Conservation (phyloP, 2,113 vertebrate species). For the Pantherophis guttatus region DNA sequence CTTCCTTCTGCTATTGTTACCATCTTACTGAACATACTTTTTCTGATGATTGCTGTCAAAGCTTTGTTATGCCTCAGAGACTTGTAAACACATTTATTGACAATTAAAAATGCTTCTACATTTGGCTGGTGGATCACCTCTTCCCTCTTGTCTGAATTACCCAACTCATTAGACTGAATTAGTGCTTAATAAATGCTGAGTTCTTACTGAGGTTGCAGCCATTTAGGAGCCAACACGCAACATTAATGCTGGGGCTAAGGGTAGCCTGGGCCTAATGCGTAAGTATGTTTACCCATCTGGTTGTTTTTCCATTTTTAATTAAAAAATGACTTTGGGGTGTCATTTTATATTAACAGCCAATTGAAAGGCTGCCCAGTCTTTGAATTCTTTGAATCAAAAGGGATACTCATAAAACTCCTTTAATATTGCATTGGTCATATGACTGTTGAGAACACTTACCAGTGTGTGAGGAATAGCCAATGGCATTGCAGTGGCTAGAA, state of each 20-base stretch:
- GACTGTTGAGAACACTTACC: accelerated
- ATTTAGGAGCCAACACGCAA: conserved; percentile 41
- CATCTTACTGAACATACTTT: neutral
- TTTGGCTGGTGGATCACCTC: conserved; percentile 11
- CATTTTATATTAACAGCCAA: conserved; percentile 54
- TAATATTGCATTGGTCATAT: conserved; percentile 6
- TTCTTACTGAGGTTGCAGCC: conserved; percentile 29
- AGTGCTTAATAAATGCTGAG: conserved; percentile 25
- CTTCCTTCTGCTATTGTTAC: neutral
- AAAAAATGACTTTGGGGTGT: conserved; percentile 58
- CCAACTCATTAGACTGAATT: conserved; percentile 51
- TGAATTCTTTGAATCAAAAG: neutral
- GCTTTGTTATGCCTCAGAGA: neutral
- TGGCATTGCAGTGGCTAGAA: neutral
- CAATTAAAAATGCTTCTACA: conserved; percentile 42
- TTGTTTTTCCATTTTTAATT: conserved; percentile 64
- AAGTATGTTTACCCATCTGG: conserved; percentile 27
- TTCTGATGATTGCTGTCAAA: conserved; percentile 14
- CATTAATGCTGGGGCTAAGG: neutral
- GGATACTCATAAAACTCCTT: neutral
- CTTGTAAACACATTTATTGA: conserved; percentile 32
- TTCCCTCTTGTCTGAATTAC: conserved; percentile 42
- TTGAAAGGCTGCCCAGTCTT: conserved; percentile 29
- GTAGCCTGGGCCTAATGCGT: conserved; percentile 33
- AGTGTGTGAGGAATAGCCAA: neutral